Evolutionary conservation across 1,140 invertebrate species (phyloP).

Genomic region (Acromyrmex echinatior): DNA sequence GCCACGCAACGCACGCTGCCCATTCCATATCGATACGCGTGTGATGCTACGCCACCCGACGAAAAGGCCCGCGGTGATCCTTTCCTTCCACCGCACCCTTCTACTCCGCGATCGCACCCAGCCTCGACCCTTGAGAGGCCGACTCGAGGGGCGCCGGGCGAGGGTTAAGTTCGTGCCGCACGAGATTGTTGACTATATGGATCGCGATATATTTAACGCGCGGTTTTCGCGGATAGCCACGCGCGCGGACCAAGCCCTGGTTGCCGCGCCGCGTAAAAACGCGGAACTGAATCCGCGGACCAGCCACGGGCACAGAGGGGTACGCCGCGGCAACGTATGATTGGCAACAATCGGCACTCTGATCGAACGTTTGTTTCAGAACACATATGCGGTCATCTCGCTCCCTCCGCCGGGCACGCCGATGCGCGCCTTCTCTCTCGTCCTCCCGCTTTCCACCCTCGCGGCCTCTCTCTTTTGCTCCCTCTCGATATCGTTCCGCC

Average conservation of each 20-base stretch:
- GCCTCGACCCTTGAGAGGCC: neutral
- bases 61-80: constrained; percentile 27
- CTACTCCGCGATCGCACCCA: neutral
- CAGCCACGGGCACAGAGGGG: constrained; percentile 79
- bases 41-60: neutral
- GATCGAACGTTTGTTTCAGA: constrained; percentile 86
- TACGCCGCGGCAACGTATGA: constrained; percentile 83
- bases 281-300: constrained; percentile 83
- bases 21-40: constrained; percentile 56
- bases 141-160: neutral
- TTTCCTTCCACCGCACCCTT: constrained; percentile 31
- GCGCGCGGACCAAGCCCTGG: constrained; percentile 58
- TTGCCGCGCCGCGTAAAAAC: constrained; percentile 84
- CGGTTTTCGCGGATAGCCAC: constrained; percentile 50
- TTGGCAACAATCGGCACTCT: constrained; percentile 86
- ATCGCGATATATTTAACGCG: constrained; percentile 56
- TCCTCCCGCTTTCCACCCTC: constrained; percentile 34
- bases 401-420: constrained; percentile 61
- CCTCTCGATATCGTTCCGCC: constrained; percentile 58
- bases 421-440: constrained; percentile 58
- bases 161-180: constrained; percentile 33
- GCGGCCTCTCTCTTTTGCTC: constrained; percentile 22
- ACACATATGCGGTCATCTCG: constrained; percentile 78
- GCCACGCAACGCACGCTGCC: constrained; percentile 58
- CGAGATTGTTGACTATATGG: neutral